A percentile compares a stretch with the other conserved stretches of the same genome.
Conservation (phyloP, 2,797 vertebrate species). For the Hydrocynus forskahlii region DNA sequence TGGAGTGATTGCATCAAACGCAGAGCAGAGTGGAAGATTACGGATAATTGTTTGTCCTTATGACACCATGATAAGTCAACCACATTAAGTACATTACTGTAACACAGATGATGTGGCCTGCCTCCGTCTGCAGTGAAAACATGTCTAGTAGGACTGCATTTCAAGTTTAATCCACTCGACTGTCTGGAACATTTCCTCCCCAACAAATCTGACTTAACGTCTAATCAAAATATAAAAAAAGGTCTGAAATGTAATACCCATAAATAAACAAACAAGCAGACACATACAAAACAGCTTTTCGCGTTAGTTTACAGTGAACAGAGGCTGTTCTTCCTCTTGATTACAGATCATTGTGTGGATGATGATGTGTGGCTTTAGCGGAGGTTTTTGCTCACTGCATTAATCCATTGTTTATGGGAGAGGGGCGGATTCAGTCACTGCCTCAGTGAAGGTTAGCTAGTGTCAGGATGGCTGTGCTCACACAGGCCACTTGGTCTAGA, state of each 20-base stretch:
- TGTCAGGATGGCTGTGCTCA: conserved; percentile 55
- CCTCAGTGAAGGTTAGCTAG: conserved; percentile 53
- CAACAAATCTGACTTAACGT: conserved; percentile 38
- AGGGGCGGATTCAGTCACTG: conserved; percentile 10
- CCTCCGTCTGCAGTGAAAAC: conserved; percentile 23
- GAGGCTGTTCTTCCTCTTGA: conserved; percentile 27
- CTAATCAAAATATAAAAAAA: conserved; percentile 1
- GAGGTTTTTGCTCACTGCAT: conserved; percentile 46
- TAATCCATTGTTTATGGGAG: conserved; percentile 52
- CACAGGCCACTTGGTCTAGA: conserved; percentile 82
- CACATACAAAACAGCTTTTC: conserved; percentile 60
- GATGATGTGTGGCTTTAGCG: conserved; percentile 41
- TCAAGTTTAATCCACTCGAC: conserved; percentile 38
- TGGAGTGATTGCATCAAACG: conserved; percentile 18
- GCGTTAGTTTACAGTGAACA: conserved; percentile 61
- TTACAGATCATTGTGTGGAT: conserved; percentile 44
- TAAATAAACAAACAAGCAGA: conserved; percentile 58
- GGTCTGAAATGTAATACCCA: background rate
- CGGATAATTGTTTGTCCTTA: conserved; percentile 20
- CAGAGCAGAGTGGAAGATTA: conserved; percentile 21
- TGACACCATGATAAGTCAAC: conserved; percentile 4
- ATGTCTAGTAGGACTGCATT: conserved; percentile 16
- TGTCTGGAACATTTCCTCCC: conserved; percentile 51
- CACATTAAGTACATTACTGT: conserved; percentile 2
- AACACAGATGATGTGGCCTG: conserved; percentile 15